phyloP scores from a whole-genome alignment of 2,888 invertebrate genomes.

The Ornithoptera alexandrae region DNA sequence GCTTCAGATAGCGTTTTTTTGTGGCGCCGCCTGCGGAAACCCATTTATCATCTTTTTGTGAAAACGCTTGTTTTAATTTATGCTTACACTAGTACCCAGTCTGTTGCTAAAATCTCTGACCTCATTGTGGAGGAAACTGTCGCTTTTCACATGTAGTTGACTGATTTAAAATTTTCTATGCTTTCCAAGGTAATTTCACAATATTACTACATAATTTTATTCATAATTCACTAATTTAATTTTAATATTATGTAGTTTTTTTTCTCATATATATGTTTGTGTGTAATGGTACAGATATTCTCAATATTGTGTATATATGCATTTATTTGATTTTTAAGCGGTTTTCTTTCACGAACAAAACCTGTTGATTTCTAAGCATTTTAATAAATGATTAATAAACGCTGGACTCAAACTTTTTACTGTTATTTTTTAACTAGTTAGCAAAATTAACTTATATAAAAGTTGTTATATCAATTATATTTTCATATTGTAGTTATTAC shows the following conservation, averaged over 20 bases:
- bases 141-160: constrained; percentile 47
- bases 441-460: too few relatives aligned
- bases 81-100: constrained; percentile 71
- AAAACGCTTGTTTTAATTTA: constrained; percentile 77
- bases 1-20: constrained; percentile 71
- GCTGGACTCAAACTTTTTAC: too few relatives aligned
- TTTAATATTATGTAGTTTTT: too few relatives aligned
- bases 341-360: too few relatives aligned
- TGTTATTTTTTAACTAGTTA: too few relatives aligned
- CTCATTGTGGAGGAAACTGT: constrained; percentile 67
- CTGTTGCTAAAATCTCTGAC: constrained; percentile 65
- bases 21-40: constrained; percentile 67
- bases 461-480: too few relatives aligned
- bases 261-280: neutral
- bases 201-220: neutral
- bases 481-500: too few relatives aligned
- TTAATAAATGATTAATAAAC: too few relatives aligned
- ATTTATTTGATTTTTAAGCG: too few relatives aligned
- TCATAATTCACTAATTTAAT: too few relatives aligned
- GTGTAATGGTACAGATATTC: neutral
- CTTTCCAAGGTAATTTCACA: neutral
- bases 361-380: too few relatives aligned
- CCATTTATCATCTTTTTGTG: constrained; percentile 79
- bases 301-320: too few relatives aligned
- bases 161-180: neutral